Evolutionary conservation across 2,888 invertebrate genomes (phyloP).

Genomic region (Ochropacha duplaris): DNA sequence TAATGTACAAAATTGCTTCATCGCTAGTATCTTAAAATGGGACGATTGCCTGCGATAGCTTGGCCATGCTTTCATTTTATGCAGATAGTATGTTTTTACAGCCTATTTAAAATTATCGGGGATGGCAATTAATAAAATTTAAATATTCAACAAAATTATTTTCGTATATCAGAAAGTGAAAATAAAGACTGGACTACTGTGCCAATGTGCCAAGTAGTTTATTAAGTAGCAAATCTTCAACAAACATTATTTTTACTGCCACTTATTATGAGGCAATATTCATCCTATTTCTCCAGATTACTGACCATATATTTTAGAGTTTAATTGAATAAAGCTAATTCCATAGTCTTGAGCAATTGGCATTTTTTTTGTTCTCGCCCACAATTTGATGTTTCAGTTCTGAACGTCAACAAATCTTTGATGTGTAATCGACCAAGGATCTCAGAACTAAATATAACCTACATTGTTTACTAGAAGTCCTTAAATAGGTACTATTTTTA

Average conservation of each 20-base stretch:
- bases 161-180: too few relatives aligned
- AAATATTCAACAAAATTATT: background rate
- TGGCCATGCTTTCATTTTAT: background rate
- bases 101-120: background rate
- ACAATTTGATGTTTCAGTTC: background rate
- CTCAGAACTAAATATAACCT: too few relatives aligned
- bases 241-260: background rate
- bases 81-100: background rate
- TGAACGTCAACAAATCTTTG: background rate
- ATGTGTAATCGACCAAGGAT: too few relatives aligned
- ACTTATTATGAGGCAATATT: background rate
- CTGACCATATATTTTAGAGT: background rate
- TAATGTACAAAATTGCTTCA: conserved; percentile 13
- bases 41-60: background rate
- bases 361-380: background rate
- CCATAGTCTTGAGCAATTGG: conserved; percentile 1
- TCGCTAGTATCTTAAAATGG: background rate
- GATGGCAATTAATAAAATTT: background rate
- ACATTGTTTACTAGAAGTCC: too few relatives aligned
- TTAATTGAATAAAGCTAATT: background rate
- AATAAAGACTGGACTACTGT: too few relatives aligned
- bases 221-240: background rate
- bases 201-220: too few relatives aligned
- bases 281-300: background rate
- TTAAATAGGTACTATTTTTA: background rate